Percentiles rank a stretch among this genome's conserved stretches.
These are phyloP conservation scores for Notolepis coatsorum DNA, from an alignment of 2,797 vertebrate genomes.

Conservation along the genomic window DNA sequence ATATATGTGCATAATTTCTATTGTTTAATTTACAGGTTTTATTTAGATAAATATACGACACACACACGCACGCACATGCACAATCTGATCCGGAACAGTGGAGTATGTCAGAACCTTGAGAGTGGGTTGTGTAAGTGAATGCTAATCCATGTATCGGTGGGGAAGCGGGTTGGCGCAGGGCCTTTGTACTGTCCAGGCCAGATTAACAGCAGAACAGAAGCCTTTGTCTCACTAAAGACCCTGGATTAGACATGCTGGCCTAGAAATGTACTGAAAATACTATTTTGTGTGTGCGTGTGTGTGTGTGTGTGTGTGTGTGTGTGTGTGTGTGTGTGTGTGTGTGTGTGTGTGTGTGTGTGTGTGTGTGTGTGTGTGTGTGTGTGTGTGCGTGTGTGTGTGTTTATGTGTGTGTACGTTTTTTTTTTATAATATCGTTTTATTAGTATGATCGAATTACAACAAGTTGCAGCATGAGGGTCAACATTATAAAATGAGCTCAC, in stretches of 20 bases:
- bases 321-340: not conserved
- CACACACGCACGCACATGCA: too few species aligned
- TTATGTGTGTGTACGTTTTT: not conserved
- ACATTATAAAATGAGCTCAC: too few species aligned
- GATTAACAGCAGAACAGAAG: conserved; percentile 75
- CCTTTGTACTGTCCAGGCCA: conserved; percentile 74
- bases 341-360: not conserved
- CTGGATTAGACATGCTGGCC: conserved; percentile 67
- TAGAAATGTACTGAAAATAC: conserved; percentile 55
- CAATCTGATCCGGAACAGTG: too few species aligned
- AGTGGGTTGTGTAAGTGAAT: conserved; percentile 73
- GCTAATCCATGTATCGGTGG: conserved; percentile 75
- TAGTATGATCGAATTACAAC: too few species aligned
- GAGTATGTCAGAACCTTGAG: conserved; percentile 53
- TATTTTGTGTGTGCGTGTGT: conserved; percentile 23
- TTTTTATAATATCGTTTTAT: too few species aligned
- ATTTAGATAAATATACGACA: too few species aligned
- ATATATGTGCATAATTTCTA: too few species aligned
- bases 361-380: conserved; percentile 6
- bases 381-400: not conserved
- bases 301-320: conserved; percentile 19
- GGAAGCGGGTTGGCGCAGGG: conserved; percentile 55
- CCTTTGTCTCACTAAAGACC: conserved; percentile 72
- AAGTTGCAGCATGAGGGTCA: too few species aligned
- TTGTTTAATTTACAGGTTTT: too few species aligned